Base-by-base conservation (phyloP, 2,797 vertebrate species). In the Sphenodon punctatus region DNA sequence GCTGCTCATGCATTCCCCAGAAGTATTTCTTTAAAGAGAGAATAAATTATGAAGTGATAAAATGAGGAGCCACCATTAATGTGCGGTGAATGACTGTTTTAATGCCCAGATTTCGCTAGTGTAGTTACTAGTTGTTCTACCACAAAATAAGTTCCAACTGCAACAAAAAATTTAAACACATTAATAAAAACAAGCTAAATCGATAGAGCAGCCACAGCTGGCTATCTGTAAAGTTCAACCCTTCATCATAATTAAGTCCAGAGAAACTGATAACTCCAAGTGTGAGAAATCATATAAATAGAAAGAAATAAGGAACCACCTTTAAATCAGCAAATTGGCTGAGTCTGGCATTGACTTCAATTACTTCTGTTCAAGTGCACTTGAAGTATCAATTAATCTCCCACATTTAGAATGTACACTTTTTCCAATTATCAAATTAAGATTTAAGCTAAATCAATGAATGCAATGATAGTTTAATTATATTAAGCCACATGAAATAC, bases 391-490 rank as follows among this genome's bases (percentile, higher is more conserved):
- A 91, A 93, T 90, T 91, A 93, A 88, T 82, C 79, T 76, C 41
- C 75, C 79, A 87, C 89, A 83, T 88, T 90, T 89, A 85, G 70
- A 90, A 76, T 42, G 70, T 27, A 65, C 75, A 90, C 66, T 13
- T 93, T 93, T 93, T 55, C 77, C 86, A 93, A 75, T 90, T 90
- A 94, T 83, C 84, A 92, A 93, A 93, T 88, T 90, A 91, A 91
- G 76, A 88, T 90, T 89, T 84, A 51, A 89, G 63, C 82, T 90
- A 92, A 93, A 83, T 46, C 34, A 69, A 74, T 66, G 78, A 88
- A 80, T 34, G 7, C 16, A 86, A 80, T 13, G 59, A 84, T 84
- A 79, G 41, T 88, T 92, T 92, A 93, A 92, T 91, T 91, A 80
- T 81, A 92, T 92, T 89, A 94, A 95, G 78, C 56, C 67, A 75